Base-by-base conservation (phyloP, 2,797 vertebrate genomes). In the Zalophus californianus region DNA sequence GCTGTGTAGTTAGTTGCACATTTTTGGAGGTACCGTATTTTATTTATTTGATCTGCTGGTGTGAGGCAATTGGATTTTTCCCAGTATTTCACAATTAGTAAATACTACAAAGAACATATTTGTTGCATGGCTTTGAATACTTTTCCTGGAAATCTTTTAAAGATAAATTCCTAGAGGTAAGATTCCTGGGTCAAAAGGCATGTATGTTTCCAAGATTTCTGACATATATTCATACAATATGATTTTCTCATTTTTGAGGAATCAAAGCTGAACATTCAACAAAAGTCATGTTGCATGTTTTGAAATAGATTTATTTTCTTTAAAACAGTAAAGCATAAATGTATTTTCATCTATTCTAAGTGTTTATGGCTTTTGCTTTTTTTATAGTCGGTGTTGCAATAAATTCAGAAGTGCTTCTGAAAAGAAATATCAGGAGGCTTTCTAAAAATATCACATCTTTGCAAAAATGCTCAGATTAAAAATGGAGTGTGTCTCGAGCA, bases 361-460 rank as follows among this genome's bases (percentile, higher is more conserved):
- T 85, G 94, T 93, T 96, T 94, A 56, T 80, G 83, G 50, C 35
- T 94, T 90, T 95, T 86, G 85, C 78, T 86, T 94, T 73, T 95
- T 79, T 60, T 72, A 85, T 8, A 70, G 58, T 68, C 96, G 77
- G 41, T 54, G 38, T 95, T 97, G 96, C 70, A 70, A 72, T 91
- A 88, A 90, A 91, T 84, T 95, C 66, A 77, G 86, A 52, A 80
- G 58, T 35, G 60, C 86, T 84, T 86, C 86, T 87, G 94, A 97
- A 94, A 96, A 90, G 95, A 94, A 96, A 38, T 97, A 95, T 95
- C 62, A 66, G 86, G 84, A 94, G 86, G 27, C 32, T 96, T 96
- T 98, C 97, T 94, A 97, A 97, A 98, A 97, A 97, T 96, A 98
- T 25, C 96, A 38, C 72, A 12, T 60, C 94, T 92, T 80, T 91